phyloP scores from a whole-genome alignment of 2,797 vertebrate species.

The Euphonia xanthogaster region DNA sequence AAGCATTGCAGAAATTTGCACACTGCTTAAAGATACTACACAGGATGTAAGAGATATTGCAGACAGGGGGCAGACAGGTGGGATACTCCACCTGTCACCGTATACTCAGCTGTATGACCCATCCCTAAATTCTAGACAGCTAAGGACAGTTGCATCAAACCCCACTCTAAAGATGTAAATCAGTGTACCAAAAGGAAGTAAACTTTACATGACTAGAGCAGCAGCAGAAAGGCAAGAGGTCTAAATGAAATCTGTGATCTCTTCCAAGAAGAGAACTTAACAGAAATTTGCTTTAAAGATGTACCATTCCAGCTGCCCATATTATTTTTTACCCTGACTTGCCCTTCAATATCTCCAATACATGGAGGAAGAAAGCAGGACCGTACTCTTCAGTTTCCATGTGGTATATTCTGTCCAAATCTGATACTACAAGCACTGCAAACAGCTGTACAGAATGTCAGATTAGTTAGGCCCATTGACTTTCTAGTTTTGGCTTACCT shows the following conservation, averaged over 20 bases:
- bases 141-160: neutral
- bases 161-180: neutral
- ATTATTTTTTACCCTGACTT: neutral
- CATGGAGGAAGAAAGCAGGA: neutral
- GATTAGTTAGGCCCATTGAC: neutral
- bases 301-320: neutral
- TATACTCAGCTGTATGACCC: neutral
- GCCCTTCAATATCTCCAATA: neutral
- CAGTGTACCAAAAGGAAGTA: neutral
- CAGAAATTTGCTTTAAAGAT: neutral
- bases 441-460: neutral
- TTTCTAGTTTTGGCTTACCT: neutral
- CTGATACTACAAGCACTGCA: neutral
- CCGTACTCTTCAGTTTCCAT: neutral
- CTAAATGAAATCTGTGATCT: neutral
- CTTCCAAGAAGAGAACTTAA: neutral
- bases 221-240: neutral
- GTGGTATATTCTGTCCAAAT: neutral
- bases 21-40: neutral
- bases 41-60: neutral
- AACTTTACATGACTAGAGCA: neutral
- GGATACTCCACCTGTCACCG: neutral
- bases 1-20: neutral
- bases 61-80: fast-evolving
- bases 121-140: neutral